A percentile compares a stretch with the other conserved stretches of the same genome.
These are phyloP conservation scores for Tragulus kanchil DNA, from an alignment of 2,113 vertebrate genomes.

Conservation along the genomic window DNA sequence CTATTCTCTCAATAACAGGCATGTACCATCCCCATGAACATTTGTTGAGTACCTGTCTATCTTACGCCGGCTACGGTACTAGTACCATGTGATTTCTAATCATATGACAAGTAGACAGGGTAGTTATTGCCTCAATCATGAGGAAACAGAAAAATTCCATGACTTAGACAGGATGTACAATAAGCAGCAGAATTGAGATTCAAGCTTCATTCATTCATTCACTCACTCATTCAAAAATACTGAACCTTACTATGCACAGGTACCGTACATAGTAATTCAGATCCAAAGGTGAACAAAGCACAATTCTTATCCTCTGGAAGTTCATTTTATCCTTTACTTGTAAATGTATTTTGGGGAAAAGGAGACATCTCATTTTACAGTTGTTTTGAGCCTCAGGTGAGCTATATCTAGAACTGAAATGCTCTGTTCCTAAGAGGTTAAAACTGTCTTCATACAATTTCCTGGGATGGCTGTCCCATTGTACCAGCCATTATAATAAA, in stretches of 20 bases:
- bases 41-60: background rate
- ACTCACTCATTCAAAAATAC: background rate
- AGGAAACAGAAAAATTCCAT: conserved; percentile 40
- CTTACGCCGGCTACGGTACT: background rate
- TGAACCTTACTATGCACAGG: background rate
- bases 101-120: background rate
- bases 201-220: background rate
- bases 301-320: background rate
- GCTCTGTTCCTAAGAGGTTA: background rate
- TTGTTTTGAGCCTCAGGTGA: background rate
- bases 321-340: background rate
- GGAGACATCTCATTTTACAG: background rate
- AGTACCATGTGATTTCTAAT: background rate
- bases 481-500: background rate
- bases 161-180: background rate
- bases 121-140: background rate
- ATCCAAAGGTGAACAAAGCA: background rate
- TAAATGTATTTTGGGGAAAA: background rate
- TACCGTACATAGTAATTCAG: background rate
- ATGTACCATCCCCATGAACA: background rate
- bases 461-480: background rate
- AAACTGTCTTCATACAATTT: background rate
- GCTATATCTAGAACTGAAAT: conserved; percentile 12
- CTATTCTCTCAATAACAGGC: background rate
- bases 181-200: conserved; percentile 12